These are phyloP conservation scores for Chelon auratus DNA, from an alignment of 2,797 vertebrate species.

Conservation along the genomic window DNA sequence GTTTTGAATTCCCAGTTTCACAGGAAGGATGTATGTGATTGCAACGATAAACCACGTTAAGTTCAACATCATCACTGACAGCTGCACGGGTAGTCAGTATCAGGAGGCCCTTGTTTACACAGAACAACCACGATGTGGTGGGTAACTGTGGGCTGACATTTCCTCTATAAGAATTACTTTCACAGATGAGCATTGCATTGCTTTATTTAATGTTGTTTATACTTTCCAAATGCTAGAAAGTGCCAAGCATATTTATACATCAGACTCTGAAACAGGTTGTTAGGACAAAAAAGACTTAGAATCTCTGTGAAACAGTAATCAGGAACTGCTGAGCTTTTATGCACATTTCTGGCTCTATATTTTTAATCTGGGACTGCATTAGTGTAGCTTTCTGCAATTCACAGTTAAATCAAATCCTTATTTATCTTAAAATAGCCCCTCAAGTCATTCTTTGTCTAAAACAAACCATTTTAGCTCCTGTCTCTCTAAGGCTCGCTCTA, in stretches of 20 bases:
- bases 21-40: constrained; percentile 43
- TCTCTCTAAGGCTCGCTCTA: no score
- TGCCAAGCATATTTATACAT: neutral
- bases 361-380: no score
- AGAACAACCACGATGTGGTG: constrained; percentile 24
- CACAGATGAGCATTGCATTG: neutral
- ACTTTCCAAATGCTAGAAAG: neutral
- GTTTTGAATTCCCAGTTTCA: constrained; percentile 15
- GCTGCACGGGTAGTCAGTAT: constrained; percentile 22
- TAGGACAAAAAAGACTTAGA: no score
- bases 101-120: neutral
- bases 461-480: no score
- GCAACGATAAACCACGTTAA: constrained; percentile 25
- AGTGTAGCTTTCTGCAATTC: no score
- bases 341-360: no score
- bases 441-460: no score
- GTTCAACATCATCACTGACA: neutral
- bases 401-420: no score
- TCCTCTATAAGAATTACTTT: neutral
- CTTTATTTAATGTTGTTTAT: neutral
- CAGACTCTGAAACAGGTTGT: neutral
- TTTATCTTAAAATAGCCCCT: no score
- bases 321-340: no score
- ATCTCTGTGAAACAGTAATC: no score
- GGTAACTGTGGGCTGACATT: constrained; percentile 2